Conservation (phyloP, 2,888 invertebrate genomes). For the Mesorhabditis sp. region DNA sequence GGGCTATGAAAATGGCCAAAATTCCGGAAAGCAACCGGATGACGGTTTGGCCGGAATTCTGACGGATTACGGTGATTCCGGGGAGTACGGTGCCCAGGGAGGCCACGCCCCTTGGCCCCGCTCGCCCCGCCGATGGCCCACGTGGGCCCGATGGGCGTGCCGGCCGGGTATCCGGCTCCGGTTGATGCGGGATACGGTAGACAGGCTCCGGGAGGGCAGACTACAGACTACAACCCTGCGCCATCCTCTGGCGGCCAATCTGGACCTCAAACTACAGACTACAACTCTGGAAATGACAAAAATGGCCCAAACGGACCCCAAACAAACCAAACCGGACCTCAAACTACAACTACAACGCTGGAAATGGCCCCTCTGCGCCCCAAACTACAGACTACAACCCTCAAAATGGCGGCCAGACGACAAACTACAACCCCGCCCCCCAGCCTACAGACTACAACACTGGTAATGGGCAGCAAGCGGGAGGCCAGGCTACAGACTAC, state of each 20-base stretch:
- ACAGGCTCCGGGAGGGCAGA: no score
- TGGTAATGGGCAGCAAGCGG: not conserved
- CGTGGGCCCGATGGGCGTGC: no score
- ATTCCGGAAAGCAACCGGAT: not conserved
- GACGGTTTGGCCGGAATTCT: slow-evolving; percentile 6
- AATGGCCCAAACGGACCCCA: not conserved
- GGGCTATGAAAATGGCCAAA: no score
- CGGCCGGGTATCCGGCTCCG: no score
- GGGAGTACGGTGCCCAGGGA: no score
- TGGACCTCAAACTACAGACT: not conserved
- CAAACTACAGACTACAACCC: not conserved
- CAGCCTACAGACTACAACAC: not conserved
- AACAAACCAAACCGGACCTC: not conserved
- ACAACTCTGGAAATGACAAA: slow-evolving; percentile 1
- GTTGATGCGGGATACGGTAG: no score
- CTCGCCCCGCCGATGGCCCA: no score
- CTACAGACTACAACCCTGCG: no score
- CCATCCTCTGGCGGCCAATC: not conserved
- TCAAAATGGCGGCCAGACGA: not conserved
- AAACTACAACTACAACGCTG: not conserved
- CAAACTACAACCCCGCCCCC: not conserved
- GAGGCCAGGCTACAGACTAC: not conserved
- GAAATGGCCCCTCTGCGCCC: not conserved
- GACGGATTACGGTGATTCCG: not conserved
- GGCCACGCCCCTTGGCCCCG: no score